phyloP scores from a whole-genome alignment of 2,797 vertebrate species.

The Acanthornis magna region DNA sequence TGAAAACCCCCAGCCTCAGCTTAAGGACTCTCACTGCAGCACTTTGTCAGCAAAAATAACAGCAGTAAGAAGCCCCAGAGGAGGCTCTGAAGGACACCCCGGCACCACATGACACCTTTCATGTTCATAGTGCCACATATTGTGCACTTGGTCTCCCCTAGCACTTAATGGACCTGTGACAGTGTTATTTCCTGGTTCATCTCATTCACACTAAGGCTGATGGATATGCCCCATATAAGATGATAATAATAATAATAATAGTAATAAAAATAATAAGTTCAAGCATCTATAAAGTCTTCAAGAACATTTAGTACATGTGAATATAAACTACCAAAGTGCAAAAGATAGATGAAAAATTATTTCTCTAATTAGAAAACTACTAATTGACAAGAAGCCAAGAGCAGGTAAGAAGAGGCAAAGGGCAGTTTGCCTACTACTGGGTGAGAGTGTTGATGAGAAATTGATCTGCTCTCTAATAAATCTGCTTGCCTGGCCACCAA shows the following conservation, averaged over 20 bases:
- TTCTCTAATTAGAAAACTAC: not conserved
- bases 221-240: not conserved
- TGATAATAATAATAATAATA: not conserved
- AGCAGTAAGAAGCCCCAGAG: not conserved
- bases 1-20: not conserved
- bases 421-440: not conserved
- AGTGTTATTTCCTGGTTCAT: not conserved
- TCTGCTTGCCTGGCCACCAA: not conserved
- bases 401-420: not conserved
- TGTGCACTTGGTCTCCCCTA: accelerated
- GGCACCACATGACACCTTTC: not conserved
- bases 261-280: not conserved
- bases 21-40: not conserved
- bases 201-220: not conserved
- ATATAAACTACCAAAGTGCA: not conserved
- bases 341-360: not conserved
- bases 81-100: not conserved
- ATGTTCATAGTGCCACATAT: not conserved
- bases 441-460: slow-evolving; percentile 18
- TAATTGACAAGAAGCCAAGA: not conserved
- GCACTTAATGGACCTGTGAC: not conserved
- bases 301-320: not conserved
- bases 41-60: not conserved
- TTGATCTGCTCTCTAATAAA: slow-evolving; percentile 16
- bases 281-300: not conserved